Evolutionary conservation across 2,888 invertebrate genomes (phyloP).

Genomic region (Hypsopygia costalis): DNA sequence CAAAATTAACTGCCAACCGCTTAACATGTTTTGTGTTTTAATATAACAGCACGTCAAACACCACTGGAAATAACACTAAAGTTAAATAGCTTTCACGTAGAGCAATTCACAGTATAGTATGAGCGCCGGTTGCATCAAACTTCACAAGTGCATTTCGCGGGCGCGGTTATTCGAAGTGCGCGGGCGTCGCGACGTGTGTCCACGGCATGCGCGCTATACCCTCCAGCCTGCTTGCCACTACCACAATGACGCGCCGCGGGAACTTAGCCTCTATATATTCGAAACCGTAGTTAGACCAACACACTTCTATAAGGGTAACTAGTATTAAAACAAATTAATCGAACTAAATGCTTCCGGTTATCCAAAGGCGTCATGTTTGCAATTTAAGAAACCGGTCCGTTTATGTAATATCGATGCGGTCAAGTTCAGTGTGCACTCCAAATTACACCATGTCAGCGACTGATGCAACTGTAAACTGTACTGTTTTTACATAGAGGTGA

Average conservation of each 20-base stretch:
- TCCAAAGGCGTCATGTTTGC: slow-evolving; percentile 15
- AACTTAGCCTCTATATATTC: slow-evolving; percentile 57
- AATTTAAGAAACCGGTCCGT: slow-evolving; percentile 21
- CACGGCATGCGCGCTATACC: slow-evolving; percentile 30
- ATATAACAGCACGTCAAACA: slow-evolving; percentile 12
- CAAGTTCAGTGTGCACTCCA: slow-evolving; percentile 29
- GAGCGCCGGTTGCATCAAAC: slow-evolving; percentile 1
- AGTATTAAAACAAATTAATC: slow-evolving; percentile 15
- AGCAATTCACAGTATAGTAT: slow-evolving; percentile 3
- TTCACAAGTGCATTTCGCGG: slow-evolving; percentile 17
- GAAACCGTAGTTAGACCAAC: slow-evolving; percentile 20
- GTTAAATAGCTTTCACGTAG: slow-evolving; percentile 5
- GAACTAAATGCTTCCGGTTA: slow-evolving; percentile 22
- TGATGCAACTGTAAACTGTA: background rate
- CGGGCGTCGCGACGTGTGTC: slow-evolving; percentile 25
- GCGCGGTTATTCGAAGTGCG: slow-evolving; percentile 24
- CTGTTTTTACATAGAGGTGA: slow-evolving; percentile 3
- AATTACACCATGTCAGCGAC: slow-evolving; percentile 8
- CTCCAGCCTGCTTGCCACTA: background rate
- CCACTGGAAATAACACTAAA: slow-evolving; percentile 20
- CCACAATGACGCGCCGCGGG: slow-evolving; percentile 56
- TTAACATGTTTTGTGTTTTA: slow-evolving; percentile 50
- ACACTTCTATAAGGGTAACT: slow-evolving; percentile 20
- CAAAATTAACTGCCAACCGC: slow-evolving; percentile 65
- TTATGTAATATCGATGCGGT: slow-evolving; percentile 30